Evolutionary conservation across 2,113 vertebrate genomes (phyloP), one percentile per base, ranked within the genome.

Genomic region (Bettongia penicillata): DNA sequence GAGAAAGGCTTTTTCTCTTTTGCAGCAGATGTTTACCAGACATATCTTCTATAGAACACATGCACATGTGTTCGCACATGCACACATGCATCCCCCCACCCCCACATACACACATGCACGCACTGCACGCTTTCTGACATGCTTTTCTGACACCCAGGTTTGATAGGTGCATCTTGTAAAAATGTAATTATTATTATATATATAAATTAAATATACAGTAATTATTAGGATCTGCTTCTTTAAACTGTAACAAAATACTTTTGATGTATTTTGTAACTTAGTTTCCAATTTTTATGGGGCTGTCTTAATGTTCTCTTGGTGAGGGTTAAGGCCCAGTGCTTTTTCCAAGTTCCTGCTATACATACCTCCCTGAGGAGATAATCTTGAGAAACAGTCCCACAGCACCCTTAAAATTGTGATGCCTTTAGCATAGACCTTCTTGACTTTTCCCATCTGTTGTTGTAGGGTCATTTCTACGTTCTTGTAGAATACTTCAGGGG

Each of bases 131-230:
- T 22, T 9, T 61, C 61, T 51, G 25, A 43, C 4, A 49, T 50
- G 2, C 2, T 25, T 52, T 84, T 91, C 53, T 26, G n/a, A 94
- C 91, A 92, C 93, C 61, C 47, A 89, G 51, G 51, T 93, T 90
- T 96, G 92, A 93, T 91, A 92, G 24, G 26, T 48, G 49, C 53
- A 89, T 55, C 91, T 95, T 90, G 6, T 22, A n/a, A n/a, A n/a
- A n/a, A n/a, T n/a, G n/a, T n/a, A n/a, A n/a, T n/a, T n/a, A n/a
- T n/a, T n/a, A n/a, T n/a, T n/a, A n/a, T n/a, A n/a, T n/a, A n/a
- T n/a, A n/a, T n/a, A n/a, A n/a, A n/a, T n/a, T n/a, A n/a, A n/a
- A n/a, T n/a, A n/a, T n/a, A n/a, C n/a, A n/a, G n/a, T n/a, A n/a
- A n/a, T n/a, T n/a, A n/a, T n/a, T 49, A 48, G 93, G 91, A 53